Percentiles rank a stretch among this genome's conserved stretches.
phyloP scores from a whole-genome alignment of 1,140 invertebrate species.

The Patella vulgata region DNA sequence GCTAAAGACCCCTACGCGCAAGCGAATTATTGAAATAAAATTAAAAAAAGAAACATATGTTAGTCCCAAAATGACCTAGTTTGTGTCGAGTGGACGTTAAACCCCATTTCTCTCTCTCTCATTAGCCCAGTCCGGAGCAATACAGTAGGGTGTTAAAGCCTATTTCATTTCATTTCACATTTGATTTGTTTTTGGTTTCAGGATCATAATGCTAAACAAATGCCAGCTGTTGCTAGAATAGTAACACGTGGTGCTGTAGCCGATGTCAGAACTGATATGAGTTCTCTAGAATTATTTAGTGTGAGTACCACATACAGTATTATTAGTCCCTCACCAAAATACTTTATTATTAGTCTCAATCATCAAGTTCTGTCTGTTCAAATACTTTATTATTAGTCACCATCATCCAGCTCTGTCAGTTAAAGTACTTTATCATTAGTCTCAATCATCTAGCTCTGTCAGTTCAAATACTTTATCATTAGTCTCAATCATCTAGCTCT shows the following conservation, averaged over 20 bases:
- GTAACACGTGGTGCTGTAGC: conserved; percentile 54
- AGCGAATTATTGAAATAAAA: no score
- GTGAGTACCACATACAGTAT: conserved; percentile 38
- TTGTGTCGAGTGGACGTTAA: no score
- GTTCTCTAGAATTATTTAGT: conserved; percentile 56
- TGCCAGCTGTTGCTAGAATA: conserved; percentile 55
- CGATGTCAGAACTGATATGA: conserved; percentile 54
- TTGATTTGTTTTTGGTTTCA: conserved; percentile 17
- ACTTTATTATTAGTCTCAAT: conserved; percentile 3
- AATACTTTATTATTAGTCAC: not conserved
- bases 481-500: not conserved
- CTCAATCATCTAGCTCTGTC: not conserved
- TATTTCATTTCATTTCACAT: no score
- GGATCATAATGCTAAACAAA: conserved; percentile 19
- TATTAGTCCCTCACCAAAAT: not conserved
- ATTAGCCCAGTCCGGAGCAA: no score
- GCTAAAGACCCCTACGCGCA: no score
- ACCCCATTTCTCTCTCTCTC: no score
- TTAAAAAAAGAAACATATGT: no score
- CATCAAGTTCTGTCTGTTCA: not conserved
- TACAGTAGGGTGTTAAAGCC: no score
- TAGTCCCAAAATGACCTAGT: no score
- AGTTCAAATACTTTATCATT: not conserved
- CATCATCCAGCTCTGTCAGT: not conserved
- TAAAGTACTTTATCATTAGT: not conserved